Conservation (phyloP, 2,113 vertebrate species). For the Laticauda laticaudata region DNA sequence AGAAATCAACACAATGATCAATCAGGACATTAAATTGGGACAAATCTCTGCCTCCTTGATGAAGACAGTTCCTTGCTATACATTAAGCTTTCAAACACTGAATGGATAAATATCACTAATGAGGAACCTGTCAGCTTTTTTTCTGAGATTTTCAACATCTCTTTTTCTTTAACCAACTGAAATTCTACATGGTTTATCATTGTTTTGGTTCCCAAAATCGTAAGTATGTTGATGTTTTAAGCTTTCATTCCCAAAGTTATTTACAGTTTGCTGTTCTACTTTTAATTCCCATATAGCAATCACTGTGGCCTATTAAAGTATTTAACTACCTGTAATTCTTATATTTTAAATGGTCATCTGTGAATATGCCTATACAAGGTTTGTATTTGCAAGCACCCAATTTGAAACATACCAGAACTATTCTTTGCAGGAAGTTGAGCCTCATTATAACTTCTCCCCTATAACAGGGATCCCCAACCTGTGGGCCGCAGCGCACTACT, state of each 20-base stretch:
- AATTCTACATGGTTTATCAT: conserved; percentile 15
- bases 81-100: background rate
- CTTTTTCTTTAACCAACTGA: conserved; percentile 10
- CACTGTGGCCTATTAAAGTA: background rate
- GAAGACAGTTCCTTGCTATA: background rate
- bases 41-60: fast-evolving
- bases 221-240: background rate
- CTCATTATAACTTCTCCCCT: background rate
- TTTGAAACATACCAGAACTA: background rate
- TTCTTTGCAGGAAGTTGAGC: background rate
- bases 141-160: background rate
- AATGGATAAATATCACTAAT: background rate
- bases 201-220: conserved; percentile 22
- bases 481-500: no score
- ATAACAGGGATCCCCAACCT: no score
- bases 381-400: background rate
- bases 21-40: background rate
- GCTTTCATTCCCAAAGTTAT: background rate
- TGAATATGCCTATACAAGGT: background rate
- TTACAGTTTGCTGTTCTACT: background rate
- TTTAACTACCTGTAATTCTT: background rate
- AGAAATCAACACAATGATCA: background rate
- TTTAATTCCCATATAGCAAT: background rate
- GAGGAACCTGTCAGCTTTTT: conserved; percentile 15
- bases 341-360: background rate